Conservation (phyloP, 2,113 vertebrate genomes). For the Dicentrarchus labrax region DNA sequence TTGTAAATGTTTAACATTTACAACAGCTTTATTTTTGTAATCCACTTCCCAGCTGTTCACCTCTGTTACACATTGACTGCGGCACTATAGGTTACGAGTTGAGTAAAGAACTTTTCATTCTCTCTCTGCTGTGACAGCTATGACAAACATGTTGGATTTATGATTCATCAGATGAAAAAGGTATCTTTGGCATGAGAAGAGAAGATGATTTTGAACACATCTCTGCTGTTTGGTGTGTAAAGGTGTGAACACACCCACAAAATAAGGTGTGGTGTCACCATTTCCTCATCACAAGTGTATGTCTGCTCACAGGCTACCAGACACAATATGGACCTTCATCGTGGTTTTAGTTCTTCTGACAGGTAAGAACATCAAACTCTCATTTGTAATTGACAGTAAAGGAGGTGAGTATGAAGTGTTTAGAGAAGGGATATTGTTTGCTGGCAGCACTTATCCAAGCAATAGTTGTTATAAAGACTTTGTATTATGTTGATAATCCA, state of each 20-base stretch:
- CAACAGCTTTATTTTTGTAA: no score
- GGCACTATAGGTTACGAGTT: no score
- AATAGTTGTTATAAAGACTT: neutral
- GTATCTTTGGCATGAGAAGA: neutral
- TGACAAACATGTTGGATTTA: neutral
- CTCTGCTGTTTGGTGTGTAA: neutral
- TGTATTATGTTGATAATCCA: neutral
- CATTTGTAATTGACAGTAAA: no score
- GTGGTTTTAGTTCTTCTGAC: neutral
- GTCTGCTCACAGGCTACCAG: neutral
- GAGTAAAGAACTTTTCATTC: neutral
- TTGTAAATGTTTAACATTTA: no score
- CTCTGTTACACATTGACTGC: no score
- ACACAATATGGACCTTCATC: constrained; percentile 4
- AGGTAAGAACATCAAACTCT: neutral
- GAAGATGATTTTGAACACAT: no score
- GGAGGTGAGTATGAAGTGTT: no score
- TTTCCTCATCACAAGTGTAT: neutral
- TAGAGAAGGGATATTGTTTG: neutral
- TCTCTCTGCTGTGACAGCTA: neutral
- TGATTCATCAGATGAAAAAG: no score
- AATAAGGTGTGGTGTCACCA: neutral
- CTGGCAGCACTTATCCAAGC: no score
- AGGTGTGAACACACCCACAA: neutral
- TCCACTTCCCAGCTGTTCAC: no score